phyloP scores from a whole-genome alignment of 2,888 invertebrate genomes.

The Acanthacorydalis orientalis region DNA sequence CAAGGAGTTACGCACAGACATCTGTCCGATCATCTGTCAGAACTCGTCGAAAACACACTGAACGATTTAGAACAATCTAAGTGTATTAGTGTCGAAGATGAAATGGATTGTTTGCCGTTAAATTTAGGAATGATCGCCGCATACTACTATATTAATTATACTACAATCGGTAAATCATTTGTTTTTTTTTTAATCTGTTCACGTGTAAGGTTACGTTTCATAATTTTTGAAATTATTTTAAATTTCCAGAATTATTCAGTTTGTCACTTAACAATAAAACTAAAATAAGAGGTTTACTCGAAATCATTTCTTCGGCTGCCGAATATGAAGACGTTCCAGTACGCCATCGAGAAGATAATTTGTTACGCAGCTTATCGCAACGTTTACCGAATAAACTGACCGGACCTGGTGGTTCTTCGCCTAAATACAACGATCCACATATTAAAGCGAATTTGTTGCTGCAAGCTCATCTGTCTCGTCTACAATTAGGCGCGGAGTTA shows the following conservation, averaged over 20 bases:
- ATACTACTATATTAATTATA: constrained; percentile 99
- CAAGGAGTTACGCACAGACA: constrained; percentile 95
- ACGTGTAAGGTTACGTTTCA: too few species aligned
- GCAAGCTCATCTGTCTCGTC: constrained; percentile 88
- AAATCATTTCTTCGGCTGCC: constrained; percentile 94
- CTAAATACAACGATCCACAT: constrained; percentile 91
- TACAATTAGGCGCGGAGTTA: constrained; percentile 88
- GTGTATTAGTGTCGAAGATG: constrained; percentile 94
- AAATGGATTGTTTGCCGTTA: constrained; percentile 90
- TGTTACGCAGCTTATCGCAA: constrained; percentile 43
- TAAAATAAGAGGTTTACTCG: constrained; percentile 89
- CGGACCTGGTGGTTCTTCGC: constrained; percentile 37
- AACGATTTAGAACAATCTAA: constrained; percentile 90
- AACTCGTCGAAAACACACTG: constrained; percentile 90
- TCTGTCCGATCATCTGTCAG: constrained; percentile 94
- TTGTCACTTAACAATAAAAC: constrained; percentile 93
- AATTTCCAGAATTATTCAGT: constrained; percentile 79
- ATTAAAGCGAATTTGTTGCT: constrained; percentile 89
- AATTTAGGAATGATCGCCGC: constrained; percentile 99
- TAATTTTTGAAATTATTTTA: neutral
- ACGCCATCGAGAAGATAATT: constrained; percentile 84
- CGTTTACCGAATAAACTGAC: constrained; percentile 43
- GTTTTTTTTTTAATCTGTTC: too few species aligned
- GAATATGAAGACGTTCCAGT: constrained; percentile 93
- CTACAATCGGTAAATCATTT: constrained; percentile 67